Conservation (phyloP, 2,797 vertebrate species). For the Vultur gryphus region DNA sequence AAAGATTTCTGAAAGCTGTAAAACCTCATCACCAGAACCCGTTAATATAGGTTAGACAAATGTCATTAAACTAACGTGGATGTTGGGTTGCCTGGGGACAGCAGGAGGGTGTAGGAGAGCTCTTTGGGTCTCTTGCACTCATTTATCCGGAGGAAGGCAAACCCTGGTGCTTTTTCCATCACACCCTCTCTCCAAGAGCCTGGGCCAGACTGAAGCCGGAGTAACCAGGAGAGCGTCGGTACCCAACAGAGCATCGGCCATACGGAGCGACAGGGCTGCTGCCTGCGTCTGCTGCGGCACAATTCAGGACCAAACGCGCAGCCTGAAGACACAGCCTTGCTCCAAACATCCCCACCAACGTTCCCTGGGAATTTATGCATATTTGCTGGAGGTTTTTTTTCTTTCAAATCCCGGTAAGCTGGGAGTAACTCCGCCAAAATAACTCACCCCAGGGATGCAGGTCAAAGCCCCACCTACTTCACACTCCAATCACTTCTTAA, state of each 20-base stretch:
- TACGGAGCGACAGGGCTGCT: background rate
- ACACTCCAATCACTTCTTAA: background rate
- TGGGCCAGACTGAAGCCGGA: background rate
- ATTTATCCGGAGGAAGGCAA: background rate
- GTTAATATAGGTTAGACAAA: background rate
- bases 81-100: background rate
- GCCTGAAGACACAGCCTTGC: background rate
- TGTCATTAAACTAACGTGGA: rapidly evolving
- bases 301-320: background rate
- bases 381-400: background rate
- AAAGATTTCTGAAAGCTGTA: background rate
- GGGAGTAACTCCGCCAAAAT: background rate
- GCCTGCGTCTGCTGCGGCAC: rapidly evolving
- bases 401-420: background rate
- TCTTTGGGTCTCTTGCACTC: background rate
- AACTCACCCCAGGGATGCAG: background rate
- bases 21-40: background rate
- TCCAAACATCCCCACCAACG: background rate
- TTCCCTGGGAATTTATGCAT: background rate
- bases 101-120: background rate
- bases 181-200: no score
- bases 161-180: background rate
- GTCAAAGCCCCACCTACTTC: background rate
- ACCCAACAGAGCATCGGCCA: background rate
- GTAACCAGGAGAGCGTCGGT: background rate